Base-by-base conservation (phyloP, 2,113 vertebrate genomes). In the Casuarius casuarius region DNA sequence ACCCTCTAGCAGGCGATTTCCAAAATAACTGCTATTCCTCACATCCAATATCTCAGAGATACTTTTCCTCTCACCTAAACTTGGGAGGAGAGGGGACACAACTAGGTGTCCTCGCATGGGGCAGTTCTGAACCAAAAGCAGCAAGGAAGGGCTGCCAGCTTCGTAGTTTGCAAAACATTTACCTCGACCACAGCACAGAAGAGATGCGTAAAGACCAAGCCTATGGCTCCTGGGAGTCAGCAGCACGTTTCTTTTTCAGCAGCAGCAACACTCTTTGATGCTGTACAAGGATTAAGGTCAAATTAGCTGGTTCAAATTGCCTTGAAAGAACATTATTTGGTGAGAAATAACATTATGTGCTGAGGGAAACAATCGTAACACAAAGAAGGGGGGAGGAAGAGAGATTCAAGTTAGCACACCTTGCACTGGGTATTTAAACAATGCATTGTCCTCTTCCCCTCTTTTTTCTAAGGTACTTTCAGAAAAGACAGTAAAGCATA, bases 1-100 rank as follows among this genome's bases (percentile, higher is more conserved):
- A 23, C 52, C n/a, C n/a, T n/a, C n/a, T n/a, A n/a, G n/a, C 4
- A 7, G 19, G 12, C 10, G 63, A 23, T 13, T 25, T 25, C 19
- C 62, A 26, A 33, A 58, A 67, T 23, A 71, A 63, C 12, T 1
- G 2, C 0, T 0, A 71, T 44, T 1, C 0, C 7, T 6, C 6
- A 8, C 10, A 38, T 0, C 21, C 35, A 29, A 17, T 22, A 68
- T n/a, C 19, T 35, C 1, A 4, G 40, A 79, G 26, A 17, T 51
- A 13, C 29, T 49, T 58, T 73, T 73, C 25, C 33, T 78, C 20
- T 22, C 12, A 20, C 26, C 35, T 29, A 59, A 35, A 84, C 40
- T 17, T 9, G 12, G 4, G 12, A 91, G 10, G 42, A 68, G 61
- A 88, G 52, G 8, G 0, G 1, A 77, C 22, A 84, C 89, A 16